Percentiles rank a stretch among this genome's conserved stretches.
Conservation (phyloP, 2,888 invertebrate species). For the Thymelicus sylvestris region DNA sequence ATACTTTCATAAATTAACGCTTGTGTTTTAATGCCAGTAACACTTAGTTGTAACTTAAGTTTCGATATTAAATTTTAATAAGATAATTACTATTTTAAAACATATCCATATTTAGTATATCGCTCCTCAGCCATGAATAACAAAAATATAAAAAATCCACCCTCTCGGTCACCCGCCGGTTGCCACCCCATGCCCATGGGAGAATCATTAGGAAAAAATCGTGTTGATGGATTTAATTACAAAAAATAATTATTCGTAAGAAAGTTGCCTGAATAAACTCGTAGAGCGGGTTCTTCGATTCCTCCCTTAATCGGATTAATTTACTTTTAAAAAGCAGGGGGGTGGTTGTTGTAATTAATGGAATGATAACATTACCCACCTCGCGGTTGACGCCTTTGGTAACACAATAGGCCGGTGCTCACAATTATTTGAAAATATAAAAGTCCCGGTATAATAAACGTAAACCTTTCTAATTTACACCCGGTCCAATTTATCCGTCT, state of each 20-base stretch:
- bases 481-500: slow-evolving; percentile 34
- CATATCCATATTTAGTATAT: slow-evolving; percentile 50
- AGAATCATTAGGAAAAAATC: slow-evolving; percentile 85
- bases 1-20: too few species aligned
- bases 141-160: slow-evolving; percentile 62
- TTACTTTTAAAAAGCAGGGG: slow-evolving; percentile 83
- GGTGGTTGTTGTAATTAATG: slow-evolving; percentile 82
- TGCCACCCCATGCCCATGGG: slow-evolving; percentile 67
- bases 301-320: slow-evolving; percentile 84
- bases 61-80: too few species aligned
- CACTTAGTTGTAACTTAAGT: too few species aligned
- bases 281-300: slow-evolving; percentile 83
- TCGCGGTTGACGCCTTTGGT: slow-evolving; percentile 72
- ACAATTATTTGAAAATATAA: slow-evolving; percentile 45
- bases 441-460: slow-evolving; percentile 36
- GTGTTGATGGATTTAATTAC: slow-evolving; percentile 86
- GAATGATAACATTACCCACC: slow-evolving; percentile 84
- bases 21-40: too few species aligned
- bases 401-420: slow-evolving; percentile 56
- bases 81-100: slow-evolving; percentile 1
- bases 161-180: slow-evolving; percentile 48
- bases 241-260: slow-evolving; percentile 85
- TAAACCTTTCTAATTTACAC: slow-evolving; percentile 32
- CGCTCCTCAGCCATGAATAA: slow-evolving; percentile 54
- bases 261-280: slow-evolving; percentile 83